Evolutionary conservation across 2,797 vertebrate genomes (phyloP).

Genomic region (Myripristis jacobus): DNA sequence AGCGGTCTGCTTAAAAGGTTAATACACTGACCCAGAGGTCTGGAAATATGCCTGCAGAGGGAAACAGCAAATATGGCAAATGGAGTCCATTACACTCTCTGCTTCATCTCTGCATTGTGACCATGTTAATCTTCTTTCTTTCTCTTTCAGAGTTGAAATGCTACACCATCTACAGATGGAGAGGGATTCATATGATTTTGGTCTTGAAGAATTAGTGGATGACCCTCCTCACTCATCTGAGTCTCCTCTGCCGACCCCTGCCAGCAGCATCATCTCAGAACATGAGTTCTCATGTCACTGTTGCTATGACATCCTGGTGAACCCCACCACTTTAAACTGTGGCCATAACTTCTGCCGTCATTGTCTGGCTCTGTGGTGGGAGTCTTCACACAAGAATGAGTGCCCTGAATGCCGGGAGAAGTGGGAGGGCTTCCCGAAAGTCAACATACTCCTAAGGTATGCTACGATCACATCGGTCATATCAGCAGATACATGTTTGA

Average conservation of each 20-base stretch:
- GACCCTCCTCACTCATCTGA: conserved; percentile 15
- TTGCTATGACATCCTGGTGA: conserved; percentile 93
- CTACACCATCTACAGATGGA: conserved; percentile 79
- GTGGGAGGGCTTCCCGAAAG: conserved; percentile 95
- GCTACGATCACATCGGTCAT: conserved; percentile 17
- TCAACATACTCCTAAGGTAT: conserved; percentile 96
- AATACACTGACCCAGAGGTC: too few relatives aligned
- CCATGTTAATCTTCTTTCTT: not conserved
- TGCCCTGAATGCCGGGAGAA: conserved; percentile 94
- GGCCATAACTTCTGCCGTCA: conserved; percentile 97
- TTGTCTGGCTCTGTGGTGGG: conserved; percentile 94
- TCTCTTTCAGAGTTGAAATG: conserved; percentile 43
- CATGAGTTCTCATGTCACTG: conserved; percentile 94
- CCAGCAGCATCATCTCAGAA: conserved; percentile 79
- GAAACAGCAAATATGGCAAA: too few relatives aligned
- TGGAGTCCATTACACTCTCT: too few relatives aligned
- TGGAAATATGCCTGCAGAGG: too few relatives aligned
- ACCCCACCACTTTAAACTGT: conserved; percentile 95
- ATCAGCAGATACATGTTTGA: conserved; percentile 37
- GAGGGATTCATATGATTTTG: conserved; percentile 61
- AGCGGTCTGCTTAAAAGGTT: too few relatives aligned
- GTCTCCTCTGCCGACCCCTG: conserved; percentile 12
- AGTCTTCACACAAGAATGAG: conserved; percentile 89
- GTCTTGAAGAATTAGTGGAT: conserved; percentile 25
- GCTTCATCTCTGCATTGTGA: not conserved